Base-by-base conservation (phyloP, 2,888 invertebrate species). In the Toxonevra muliebris region DNA sequence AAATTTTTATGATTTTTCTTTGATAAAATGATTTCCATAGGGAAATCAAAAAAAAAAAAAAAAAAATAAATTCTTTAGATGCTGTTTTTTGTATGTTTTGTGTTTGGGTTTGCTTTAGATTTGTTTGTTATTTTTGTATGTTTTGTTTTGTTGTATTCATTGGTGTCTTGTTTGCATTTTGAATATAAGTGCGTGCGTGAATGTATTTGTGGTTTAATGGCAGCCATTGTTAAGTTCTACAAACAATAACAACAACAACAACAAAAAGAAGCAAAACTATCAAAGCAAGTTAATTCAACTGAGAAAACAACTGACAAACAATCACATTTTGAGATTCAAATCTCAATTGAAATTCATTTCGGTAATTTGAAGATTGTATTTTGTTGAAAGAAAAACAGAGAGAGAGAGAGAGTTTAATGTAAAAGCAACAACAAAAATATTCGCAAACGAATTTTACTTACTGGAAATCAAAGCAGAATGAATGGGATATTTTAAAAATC, bases 11-110 rank as follows among this genome's bases (percentile, higher is more conserved):
- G 83, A 82, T 83, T 81, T 75, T 74, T 72, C 72, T 79, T 77
- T 76, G 80, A 79, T 83, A 83, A 83, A 82, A 79, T 82, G 83
- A 82, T 82, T 82, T 82, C 82, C 82, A 79, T 76, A 72, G 80
- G 82, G 82, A 82, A 78, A 79, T 78, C 76, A 75, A 74, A 70
- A 65, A 66, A 69, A 71, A 15, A 53, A 43, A 57, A 62, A 58
- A 48, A 43, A 17, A 52, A 52, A 30, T n/a, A 11, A n/a, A 53
- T 53, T 13, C 62, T 66, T 45, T 41, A 57, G 63, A 57, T 57
- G 19, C 60, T 57, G 66, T 62, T 68, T 45, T 60, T 58, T 69
- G 58, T 61, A 45, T 17, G 13, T 62, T 62, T 20, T 57, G 30
- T 54, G 12, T 41, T 40, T 19, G 41, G 12, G 13, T 40, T n/a